Evolutionary conservation across 1,140 invertebrate genomes (phyloP), one percentile per base, ranked within the genome.

Genomic region (Drosophila kepulauana): DNA sequence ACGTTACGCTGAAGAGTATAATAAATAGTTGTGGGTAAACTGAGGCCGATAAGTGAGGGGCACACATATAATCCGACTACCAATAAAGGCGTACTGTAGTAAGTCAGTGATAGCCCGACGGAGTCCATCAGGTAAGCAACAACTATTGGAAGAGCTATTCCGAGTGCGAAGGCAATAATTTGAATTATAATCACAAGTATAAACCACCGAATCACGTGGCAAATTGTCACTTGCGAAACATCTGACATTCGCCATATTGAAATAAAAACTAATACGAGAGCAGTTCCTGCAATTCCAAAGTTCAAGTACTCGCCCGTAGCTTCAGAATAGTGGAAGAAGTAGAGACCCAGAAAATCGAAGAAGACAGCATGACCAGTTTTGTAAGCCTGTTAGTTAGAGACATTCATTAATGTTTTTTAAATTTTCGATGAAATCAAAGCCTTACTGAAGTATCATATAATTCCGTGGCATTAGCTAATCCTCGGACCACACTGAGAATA

Each of bases 311-410:
- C 93, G 6, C 94, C 94, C 13, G 94, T 85, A 28, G 92, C 87
- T 79, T 95, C 94, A 1, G 94, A 93, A 93, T 95, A 95, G 63
- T 94, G 88, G 16, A 96, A 89, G 38, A 97, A 95, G 79, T 96
- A 96, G 5, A 95, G 93, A 5, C 96, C 96, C n/a, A 97, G 81
- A 74, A 97, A 94, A 91, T 97, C 97, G 92, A 97, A 97, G 85
- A 96, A 97, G 0, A 97, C 95, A 45, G 96, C 93, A 80, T 94
- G 94, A 7, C 94, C 93, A 11, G 43, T 30, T 3, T 54, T 66
- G 94, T 79, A 30, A 10, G 25, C 58, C 82, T 86, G 20, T 16
- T n/a, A 43, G 8, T 43, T 43, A 10, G 1, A 11, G 89, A 95
- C 20, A 25, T 25, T 25, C 20, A 25, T 25, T 25, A 4, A 25